Base-by-base conservation (phyloP, 2,888 invertebrate genomes). In the Tinea semifulvella region DNA sequence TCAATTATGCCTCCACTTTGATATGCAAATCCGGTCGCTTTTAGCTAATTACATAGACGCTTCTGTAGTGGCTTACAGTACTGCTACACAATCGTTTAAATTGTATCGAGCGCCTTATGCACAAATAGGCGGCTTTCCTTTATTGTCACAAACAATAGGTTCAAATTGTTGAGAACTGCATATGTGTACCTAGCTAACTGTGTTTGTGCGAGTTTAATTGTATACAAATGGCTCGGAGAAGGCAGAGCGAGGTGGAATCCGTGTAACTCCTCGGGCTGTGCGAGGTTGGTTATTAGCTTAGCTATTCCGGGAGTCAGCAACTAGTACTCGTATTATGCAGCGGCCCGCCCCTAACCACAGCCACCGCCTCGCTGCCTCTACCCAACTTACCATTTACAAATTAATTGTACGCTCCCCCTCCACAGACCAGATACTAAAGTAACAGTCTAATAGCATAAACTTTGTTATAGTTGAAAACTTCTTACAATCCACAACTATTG, bases 1-100 rank as follows among this genome's bases (percentile, higher is more conserved):
- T 73, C 73, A 79, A 77, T 76, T 79, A 76, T 73, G 65, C 68
- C 56, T 66, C 67, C 68, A 68, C 76, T 79, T 77, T 77, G 77
- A 73, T 72, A 79, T 79, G 76, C 73, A 77, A 79, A 79, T 79
- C 67, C 65, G 58, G 63, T 68, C 68, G 69, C 68, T 71, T 73
- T 71, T 60, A 67, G 65, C 69, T 76, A 76, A 76, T 76, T 75
- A 75, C 68, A 66, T 71, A 70, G 68, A 69, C 66, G 68, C 66
- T 70, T 65, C 65, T 63, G 60, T 62, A 66, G 66, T 61, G 61
- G 63, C 40, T 40, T 22, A 40, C 40, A 40, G 20, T 40, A 13
- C n/a, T n/a, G 22, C 22, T 22, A 20, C 13, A 38, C 38, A 19
- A 18, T 22, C 25, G 25, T 5, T 22, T 5, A 5, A 8, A 22